These are phyloP conservation scores for Diorhabda elongata DNA, from an alignment of 1,140 invertebrate species.

Conservation along the genomic window DNA sequence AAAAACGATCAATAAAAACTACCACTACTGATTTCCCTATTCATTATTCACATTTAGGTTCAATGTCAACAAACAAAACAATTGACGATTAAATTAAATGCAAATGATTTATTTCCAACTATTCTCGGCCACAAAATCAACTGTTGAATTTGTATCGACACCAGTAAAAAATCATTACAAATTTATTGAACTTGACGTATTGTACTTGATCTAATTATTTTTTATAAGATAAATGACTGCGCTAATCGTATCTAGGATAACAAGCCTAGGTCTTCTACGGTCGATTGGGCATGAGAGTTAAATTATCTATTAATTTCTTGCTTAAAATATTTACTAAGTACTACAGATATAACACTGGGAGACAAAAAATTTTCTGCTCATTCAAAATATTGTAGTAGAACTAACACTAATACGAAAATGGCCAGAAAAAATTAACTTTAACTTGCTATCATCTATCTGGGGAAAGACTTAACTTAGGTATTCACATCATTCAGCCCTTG, in stretches of 20 bases:
- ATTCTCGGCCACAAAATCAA: neutral
- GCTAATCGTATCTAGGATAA: neutral
- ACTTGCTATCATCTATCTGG: too few relatives aligned
- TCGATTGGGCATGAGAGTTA: neutral
- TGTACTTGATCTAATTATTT: slow-evolving; percentile 1
- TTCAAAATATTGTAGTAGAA: too few relatives aligned
- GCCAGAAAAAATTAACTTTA: too few relatives aligned
- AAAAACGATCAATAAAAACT: neutral
- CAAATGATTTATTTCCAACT: neutral
- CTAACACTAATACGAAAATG: too few relatives aligned
- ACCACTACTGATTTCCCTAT: neutral
- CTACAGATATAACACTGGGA: too few relatives aligned
- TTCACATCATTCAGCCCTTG: too few relatives aligned
- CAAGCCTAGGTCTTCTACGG: neutral
- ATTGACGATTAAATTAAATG: neutral
- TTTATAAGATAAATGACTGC: slow-evolving; percentile 1
- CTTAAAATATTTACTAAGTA: too few relatives aligned
- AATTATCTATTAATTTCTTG: neutral
- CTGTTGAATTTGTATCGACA: neutral
- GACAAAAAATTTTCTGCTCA: too few relatives aligned
- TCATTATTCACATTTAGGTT: neutral
- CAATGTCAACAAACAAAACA: neutral
- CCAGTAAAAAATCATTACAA: neutral
- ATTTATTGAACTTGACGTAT: neutral
- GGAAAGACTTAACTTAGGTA: too few relatives aligned